Base-by-base conservation (phyloP, 2,888 invertebrate genomes). In the Pyralis farinalis region DNA sequence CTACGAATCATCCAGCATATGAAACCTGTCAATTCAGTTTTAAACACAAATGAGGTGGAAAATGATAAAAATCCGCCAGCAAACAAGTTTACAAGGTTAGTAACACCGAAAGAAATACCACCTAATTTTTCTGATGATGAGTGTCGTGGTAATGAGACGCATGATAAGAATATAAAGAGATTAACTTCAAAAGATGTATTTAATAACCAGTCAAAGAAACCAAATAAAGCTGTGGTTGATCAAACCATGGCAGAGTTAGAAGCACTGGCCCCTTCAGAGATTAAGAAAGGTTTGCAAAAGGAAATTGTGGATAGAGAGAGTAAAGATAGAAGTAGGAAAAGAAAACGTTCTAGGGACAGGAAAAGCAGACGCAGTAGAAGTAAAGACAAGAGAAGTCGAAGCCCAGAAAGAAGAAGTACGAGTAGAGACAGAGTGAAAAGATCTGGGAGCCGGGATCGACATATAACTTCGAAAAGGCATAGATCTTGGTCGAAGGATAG, bases 1-100 rank as follows among this genome's bases (percentile, higher is more conserved):
- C 91, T 98, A 20, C 92, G 99, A 41, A 95, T 99, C 38, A 98
- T 99, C 48, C 96, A 98, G 61, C 96, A 97, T 63, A 98, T 99
- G 98, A 94, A 94, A 71, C 95, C 95, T 3, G 72, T 66, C 0
- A 80, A 65, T 21, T 72, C 68, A 34, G 74, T 73, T 28, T 22
- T 53, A 11, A 66, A 74, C 22, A 54, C 58, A 37, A 53, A 44
- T 46, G 60, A 59, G 30, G 57, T 58, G 40, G 53, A 52, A 12
- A 16, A 32, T 20, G 71, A 82, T 48, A 76, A 85, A 34, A 91
- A 93, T 48, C 86, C 90, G 32, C 66, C 96, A 28, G 91, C 93
- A 0, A 70, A 79, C 28, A 94, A 95, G 73, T 96, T 96, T 73
- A 96, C 96, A 3, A 96, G 94, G 0, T 75, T 97, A 29, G 95